phyloP scores from a whole-genome alignment of 2,797 vertebrate species.

The Xiphorhynchus erythropygius region DNA sequence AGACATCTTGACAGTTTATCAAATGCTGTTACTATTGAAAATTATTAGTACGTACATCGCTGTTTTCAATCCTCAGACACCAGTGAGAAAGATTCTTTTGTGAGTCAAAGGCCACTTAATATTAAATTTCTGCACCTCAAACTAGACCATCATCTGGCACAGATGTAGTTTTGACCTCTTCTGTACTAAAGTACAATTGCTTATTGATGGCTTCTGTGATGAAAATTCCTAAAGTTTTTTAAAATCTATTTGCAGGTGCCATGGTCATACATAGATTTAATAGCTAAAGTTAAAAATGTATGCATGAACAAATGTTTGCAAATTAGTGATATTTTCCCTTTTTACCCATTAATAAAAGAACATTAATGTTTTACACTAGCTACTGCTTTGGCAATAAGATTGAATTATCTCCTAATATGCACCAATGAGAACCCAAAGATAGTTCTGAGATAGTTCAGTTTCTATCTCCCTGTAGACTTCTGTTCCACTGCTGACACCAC shows the following conservation, averaged over 20 bases:
- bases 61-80: neutral
- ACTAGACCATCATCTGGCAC: neutral
- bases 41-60: neutral
- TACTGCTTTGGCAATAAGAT: neutral
- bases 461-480: accelerated
- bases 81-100: neutral
- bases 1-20: neutral
- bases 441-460: neutral
- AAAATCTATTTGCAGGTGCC: neutral
- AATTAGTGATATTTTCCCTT: neutral
- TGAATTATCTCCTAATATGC: neutral
- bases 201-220: neutral
- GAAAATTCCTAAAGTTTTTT: neutral
- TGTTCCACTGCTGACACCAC: neutral
- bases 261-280: neutral
- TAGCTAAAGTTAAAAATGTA: neutral
- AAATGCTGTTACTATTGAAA: neutral
- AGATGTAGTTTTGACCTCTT: neutral
- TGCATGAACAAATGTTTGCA: neutral
- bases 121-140: neutral
- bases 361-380: neutral
- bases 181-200: neutral
- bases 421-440: neutral
- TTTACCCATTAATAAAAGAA: neutral
- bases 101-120: neutral